These are phyloP conservation scores for Galerucella nymphaeae DNA, from an alignment of 2,888 invertebrate species.

Conservation along the genomic window DNA sequence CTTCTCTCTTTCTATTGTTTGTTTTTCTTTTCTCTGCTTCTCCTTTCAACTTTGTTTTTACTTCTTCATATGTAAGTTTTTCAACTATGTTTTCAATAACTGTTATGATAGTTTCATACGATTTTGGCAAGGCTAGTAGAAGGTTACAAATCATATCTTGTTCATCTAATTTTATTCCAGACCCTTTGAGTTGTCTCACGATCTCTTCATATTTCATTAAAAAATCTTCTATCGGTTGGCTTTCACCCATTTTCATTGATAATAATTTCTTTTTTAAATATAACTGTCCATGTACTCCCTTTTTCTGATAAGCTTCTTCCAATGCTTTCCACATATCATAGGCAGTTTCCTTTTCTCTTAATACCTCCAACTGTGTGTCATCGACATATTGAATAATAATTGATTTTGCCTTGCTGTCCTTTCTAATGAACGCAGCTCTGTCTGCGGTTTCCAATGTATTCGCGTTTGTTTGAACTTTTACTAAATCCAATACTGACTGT, in stretches of 20 bases:
- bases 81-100: no score
- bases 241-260: slow-evolving; percentile 27
- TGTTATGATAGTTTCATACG: neutral
- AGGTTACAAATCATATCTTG: slow-evolving; percentile 39
- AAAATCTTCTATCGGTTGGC: slow-evolving; percentile 29
- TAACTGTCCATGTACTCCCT: slow-evolving; percentile 28
- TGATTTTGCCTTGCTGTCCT: no score
- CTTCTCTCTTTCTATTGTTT: slow-evolving; percentile 1
- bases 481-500: no score
- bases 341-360: neutral
- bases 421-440: no score
- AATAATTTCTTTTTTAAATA: slow-evolving; percentile 35
- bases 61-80: no score
- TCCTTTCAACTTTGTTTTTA: slow-evolving; percentile 1
- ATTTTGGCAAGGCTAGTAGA: slow-evolving; percentile 37
- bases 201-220: slow-evolving; percentile 40
- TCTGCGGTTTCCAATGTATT: no score
- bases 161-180: slow-evolving; percentile 35
- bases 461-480: no score
- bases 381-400: no score
- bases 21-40: slow-evolving; percentile 6
- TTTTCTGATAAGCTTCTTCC: slow-evolving; percentile 30
- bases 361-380: slow-evolving; percentile 6
- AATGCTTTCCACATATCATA: no score
- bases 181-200: slow-evolving; percentile 32